Conservation (phyloP, 30 jellyfish, hydroid and myxozoan species). For the Catostylus mosaicus region DNA sequence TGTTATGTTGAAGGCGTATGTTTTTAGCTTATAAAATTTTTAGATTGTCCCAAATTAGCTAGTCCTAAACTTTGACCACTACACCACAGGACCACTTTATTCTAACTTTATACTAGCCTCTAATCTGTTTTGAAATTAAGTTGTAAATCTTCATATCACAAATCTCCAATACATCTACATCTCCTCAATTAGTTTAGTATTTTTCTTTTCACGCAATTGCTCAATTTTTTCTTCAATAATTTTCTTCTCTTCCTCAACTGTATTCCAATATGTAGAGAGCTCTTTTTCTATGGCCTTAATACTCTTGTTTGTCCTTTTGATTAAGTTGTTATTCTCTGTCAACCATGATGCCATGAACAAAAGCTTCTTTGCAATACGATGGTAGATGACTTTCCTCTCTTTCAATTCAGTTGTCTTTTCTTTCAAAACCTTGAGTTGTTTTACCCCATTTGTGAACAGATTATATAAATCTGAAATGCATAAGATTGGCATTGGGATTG, state of each 20-base stretch:
- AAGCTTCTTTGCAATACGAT: constrained; percentile 45
- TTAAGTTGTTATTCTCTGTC: neutral
- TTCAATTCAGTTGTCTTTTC: neutral
- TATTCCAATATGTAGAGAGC: constrained; percentile 35
- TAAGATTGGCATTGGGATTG: neutral
- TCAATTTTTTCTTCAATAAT: constrained; percentile 41
- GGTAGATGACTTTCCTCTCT: constrained; percentile 18
- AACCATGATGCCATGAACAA: constrained; percentile 64
- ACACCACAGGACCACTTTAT: too few relatives aligned
- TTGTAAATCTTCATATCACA: neutral
- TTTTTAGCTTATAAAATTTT: too few relatives aligned
- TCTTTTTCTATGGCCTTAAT: constrained; percentile 9
- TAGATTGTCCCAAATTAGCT: too few relatives aligned
- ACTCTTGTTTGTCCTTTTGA: neutral
- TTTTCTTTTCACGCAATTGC: constrained; percentile 9
- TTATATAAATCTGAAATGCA: constrained; percentile 68
- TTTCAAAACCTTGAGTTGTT: neutral
- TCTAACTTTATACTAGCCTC: too few relatives aligned
- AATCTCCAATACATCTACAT: neutral
- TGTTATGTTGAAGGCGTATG: too few relatives aligned
- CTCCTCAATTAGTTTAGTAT: constrained; percentile 31
- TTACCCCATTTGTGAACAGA: constrained; percentile 25
- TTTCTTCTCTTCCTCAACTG: constrained; percentile 24
- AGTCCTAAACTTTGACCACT: too few relatives aligned
- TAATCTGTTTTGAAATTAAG: neutral